Percentiles rank a stretch among this genome's conserved stretches.
phyloP scores from a whole-genome alignment of 1,140 invertebrate genomes.

The Bombus consobrinus region DNA sequence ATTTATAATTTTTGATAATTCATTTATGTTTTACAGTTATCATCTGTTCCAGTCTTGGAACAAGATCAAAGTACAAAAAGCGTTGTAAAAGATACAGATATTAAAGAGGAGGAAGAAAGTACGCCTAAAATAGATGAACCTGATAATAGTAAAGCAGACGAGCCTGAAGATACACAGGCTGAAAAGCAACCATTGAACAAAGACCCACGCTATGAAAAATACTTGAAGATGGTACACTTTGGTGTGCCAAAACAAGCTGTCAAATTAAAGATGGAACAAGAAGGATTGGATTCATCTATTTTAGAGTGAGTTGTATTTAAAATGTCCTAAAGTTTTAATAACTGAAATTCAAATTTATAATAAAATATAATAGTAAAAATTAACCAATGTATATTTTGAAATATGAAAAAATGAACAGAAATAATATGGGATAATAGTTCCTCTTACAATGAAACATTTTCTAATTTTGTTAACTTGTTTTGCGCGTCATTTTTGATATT shows the following conservation, averaged over 20 bases:
- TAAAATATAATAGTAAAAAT: background rate
- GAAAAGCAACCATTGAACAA: conserved; percentile 77
- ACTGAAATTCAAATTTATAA: background rate
- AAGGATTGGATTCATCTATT: conserved; percentile 90
- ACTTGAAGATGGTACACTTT: conserved; percentile 94
- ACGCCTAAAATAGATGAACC: conserved; percentile 39
- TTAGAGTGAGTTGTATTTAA: conserved; percentile 86
- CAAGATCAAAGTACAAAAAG: conserved; percentile 70
- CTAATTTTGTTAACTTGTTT: background rate
- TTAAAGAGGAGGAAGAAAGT: conserved; percentile 50
- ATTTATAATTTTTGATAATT: conserved; percentile 1
- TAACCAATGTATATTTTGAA: background rate
- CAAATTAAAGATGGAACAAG: conserved; percentile 91
- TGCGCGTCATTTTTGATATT: background rate
- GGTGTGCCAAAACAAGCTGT: conserved; percentile 91
- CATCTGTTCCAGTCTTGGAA: conserved; percentile 87
- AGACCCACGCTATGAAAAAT: conserved; percentile 89
- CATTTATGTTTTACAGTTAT: conserved; percentile 65
- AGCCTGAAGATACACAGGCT: conserved; percentile 59
- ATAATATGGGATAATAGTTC: background rate
- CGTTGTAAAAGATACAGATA: conserved; percentile 25
- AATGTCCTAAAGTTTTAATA: background rate
- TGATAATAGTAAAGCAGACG: conserved; percentile 58
- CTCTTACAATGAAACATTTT: background rate
- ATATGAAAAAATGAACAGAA: background rate